Percentiles rank a stretch among this genome's conserved stretches.
These are phyloP conservation scores for Anthophora plumipes DNA, from an alignment of 2,888 invertebrate species.

Conservation along the genomic window DNA sequence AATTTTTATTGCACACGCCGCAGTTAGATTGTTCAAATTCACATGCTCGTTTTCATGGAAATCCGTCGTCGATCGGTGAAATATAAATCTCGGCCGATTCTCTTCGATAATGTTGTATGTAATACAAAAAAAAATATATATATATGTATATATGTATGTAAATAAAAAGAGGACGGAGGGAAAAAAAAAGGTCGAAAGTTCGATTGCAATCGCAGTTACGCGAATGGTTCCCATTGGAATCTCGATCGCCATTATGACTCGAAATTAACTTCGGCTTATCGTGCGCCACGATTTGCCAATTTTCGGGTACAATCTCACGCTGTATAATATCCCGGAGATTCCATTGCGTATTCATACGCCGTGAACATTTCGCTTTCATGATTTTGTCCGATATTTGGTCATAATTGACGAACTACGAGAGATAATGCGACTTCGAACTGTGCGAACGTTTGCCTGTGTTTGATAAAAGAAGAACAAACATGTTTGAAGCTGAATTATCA, in stretches of 20 bases:
- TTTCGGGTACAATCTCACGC: conserved; percentile 24
- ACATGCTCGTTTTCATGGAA: background rate
- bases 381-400: conserved; percentile 24
- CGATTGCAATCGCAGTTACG: background rate
- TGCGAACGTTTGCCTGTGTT: background rate
- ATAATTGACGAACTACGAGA: conserved; percentile 29
- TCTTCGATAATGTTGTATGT: background rate
- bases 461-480: conserved; percentile 13
- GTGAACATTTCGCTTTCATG: conserved; percentile 43
- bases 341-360: conserved; percentile 25
- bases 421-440: conserved; percentile 22
- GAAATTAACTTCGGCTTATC: conserved; percentile 34
- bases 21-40: background rate
- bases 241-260: conserved; percentile 3
- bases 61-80: background rate
- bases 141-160: too few relatives aligned
- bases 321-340: conserved; percentile 38
- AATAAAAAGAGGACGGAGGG: background rate
- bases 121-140: too few relatives aligned
- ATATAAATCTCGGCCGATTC: background rate
- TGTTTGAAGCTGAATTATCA: conserved; percentile 3
- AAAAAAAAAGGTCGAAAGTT: background rate
- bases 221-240: background rate
- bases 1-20: background rate
- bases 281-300: conserved; percentile 12